These are phyloP conservation scores for Penaeus indicus DNA, from an alignment of 1,140 invertebrate genomes.

Conservation along the genomic window DNA sequence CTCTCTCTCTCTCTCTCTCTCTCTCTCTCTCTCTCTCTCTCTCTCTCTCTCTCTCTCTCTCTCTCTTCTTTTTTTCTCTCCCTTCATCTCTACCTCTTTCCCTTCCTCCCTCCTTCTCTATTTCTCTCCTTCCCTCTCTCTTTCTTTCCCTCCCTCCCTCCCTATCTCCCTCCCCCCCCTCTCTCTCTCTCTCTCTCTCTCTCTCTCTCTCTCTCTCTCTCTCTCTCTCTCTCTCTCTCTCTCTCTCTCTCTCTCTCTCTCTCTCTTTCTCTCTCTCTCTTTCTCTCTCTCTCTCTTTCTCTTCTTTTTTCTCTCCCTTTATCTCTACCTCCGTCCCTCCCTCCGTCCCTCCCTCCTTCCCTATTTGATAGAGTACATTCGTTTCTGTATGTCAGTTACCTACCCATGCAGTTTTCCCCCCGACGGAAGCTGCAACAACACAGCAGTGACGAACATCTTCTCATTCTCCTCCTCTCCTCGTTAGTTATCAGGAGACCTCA, in stretches of 20 bases:
- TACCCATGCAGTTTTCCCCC: background rate
- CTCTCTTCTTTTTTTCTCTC: background rate
- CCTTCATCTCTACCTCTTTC: background rate
- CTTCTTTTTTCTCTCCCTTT: slow-evolving; percentile 6
- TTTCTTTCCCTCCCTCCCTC: background rate
- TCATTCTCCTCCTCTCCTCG: too few species aligned
- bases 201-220: slow-evolving; percentile 19
- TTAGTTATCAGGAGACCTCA: too few species aligned
- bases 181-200: slow-evolving; percentile 3
- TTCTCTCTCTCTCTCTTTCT: slow-evolving; percentile 21
- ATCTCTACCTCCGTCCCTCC: background rate
- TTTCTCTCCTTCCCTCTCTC: background rate
- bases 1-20: background rate
- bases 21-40: background rate
- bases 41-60: background rate
- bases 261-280: background rate
- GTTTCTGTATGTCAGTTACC: background rate
- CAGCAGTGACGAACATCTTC: too few species aligned
- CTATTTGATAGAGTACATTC: background rate
- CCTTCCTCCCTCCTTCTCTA: background rate
- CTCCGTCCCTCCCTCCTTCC: background rate
- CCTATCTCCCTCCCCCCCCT: background rate
- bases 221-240: slow-evolving; percentile 17
- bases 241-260: background rate
- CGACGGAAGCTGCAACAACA: too few species aligned